Conservation (phyloP, 92 coral and sea anemone genomes). For the Porites rus region DNA sequence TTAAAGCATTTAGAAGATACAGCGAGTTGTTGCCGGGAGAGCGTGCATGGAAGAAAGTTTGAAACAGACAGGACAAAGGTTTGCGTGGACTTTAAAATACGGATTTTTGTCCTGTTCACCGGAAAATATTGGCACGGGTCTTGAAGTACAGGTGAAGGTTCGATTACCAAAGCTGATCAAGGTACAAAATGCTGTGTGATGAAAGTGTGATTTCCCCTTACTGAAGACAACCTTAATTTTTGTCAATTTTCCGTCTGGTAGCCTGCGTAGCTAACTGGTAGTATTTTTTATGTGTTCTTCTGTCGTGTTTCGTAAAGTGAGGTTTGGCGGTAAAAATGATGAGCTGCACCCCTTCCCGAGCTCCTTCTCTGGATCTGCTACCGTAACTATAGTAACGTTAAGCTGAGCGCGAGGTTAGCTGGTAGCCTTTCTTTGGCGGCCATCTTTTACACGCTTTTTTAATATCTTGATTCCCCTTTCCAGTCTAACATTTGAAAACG, state of each 20-base stretch:
- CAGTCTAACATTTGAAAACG: too few relatives aligned
- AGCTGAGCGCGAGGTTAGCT: too few relatives aligned
- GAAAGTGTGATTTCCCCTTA: not conserved
- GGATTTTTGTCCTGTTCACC: conserved; percentile 61
- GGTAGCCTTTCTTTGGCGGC: too few relatives aligned
- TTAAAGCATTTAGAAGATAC: conserved; percentile 38
- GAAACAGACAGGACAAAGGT: conserved; percentile 19
- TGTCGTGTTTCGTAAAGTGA: too few relatives aligned
- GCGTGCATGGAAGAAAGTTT: conserved; percentile 32
- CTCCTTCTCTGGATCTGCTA: too few relatives aligned
- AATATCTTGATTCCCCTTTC: too few relatives aligned
- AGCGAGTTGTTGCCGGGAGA: conserved; percentile 15
- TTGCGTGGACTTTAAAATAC: conserved; percentile 50
- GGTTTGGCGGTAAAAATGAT: too few relatives aligned
- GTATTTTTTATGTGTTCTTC: too few relatives aligned
- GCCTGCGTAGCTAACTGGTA: too few relatives aligned
- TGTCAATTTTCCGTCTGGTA: not conserved
- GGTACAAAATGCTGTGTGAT: conserved; percentile 22
- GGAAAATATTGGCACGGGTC: conserved; percentile 54
- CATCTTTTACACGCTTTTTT: too few relatives aligned
- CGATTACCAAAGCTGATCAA: conserved; percentile 35
- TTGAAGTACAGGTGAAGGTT: conserved; percentile 51
- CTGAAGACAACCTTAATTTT: not conserved
- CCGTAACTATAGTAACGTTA: too few relatives aligned
- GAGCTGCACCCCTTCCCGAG: too few relatives aligned